These are phyloP conservation scores for Aphrophora alni DNA, from an alignment of 2,888 invertebrate species.

Conservation along the genomic window DNA sequence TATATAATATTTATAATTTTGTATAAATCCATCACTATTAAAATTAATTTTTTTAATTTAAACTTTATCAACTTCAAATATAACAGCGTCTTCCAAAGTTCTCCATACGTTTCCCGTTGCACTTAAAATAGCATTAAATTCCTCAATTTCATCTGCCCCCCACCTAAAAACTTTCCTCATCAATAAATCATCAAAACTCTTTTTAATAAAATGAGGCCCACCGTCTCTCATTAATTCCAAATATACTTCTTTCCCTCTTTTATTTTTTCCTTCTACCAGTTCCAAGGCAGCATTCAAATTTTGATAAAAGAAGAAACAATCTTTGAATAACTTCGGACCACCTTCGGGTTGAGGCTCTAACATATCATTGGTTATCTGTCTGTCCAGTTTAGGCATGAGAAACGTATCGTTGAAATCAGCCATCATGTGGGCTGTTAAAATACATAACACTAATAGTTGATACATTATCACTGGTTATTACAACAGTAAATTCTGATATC, in stretches of 20 bases:
- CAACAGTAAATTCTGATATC: too few relatives aligned
- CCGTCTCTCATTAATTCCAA: neutral
- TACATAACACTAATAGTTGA: neutral
- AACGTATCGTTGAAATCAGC: neutral
- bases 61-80: too few relatives aligned
- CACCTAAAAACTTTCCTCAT: neutral
- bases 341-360: neutral
- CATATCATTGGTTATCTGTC: neutral
- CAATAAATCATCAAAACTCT: neutral
- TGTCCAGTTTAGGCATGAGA: neutral
- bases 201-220: neutral
- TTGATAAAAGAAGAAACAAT: neutral
- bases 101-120: too few relatives aligned
- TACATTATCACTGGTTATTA: neutral
- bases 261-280: neutral
- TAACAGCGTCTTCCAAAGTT: neutral
- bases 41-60: too few relatives aligned
- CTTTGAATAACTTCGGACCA: neutral
- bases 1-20: too few relatives aligned
- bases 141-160: neutral
- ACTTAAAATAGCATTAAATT: neutral
- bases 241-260: neutral
- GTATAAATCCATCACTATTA: too few relatives aligned
- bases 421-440: neutral
- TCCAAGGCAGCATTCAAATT: neutral